Base-by-base conservation (phyloP, 2,797 vertebrate genomes). In the Mycteria americana region DNA sequence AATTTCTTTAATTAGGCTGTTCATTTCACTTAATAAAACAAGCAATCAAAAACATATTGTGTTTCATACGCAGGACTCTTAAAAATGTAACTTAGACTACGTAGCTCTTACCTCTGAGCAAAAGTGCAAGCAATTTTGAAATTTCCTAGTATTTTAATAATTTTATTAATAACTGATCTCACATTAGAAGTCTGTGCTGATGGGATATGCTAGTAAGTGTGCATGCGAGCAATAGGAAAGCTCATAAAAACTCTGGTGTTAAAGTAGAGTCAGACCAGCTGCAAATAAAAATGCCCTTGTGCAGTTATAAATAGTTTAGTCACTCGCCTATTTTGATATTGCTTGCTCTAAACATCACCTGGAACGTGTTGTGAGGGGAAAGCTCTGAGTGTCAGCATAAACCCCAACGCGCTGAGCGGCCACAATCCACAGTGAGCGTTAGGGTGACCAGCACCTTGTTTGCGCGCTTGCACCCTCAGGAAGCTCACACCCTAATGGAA, bases 11-110 rank as follows among this genome's bases (percentile, higher is more conserved):
- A 93, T 95, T 96, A 94, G 73, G 87, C 54, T 46, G 76, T 84
- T 93, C 76, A 41, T 96, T 94, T 93, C 88, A 93, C 93, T 97
- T 95, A 96, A 93, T 96, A 95, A 95, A 97, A 81, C 63, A 63
- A 95, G 95, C 78, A 90, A 94, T 95, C 73, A 93, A 94, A 96
- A 95, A 2, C 92, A 95, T 84, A 78, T n/a, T 89, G 75, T 74
- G 85, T 93, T 90, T 87, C 63, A 72, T 88, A 76, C 3, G 17
- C 19, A 56, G 46, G 50, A 63, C 56, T 69, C 56, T 56, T 91
- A 54, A 68, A 89, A 91, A 56, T 23, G 3, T 56, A 77, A 85
- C 24, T 72, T n/a, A 30, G 22, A 24, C 11, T 73, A 81, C 2
- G 4, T 51, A 46, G 19, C 37, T 63, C 18, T 69, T 81, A 33